Evolutionary conservation across 2,888 invertebrate genomes (phyloP).

Genomic region (Latrodectus elegans): DNA sequence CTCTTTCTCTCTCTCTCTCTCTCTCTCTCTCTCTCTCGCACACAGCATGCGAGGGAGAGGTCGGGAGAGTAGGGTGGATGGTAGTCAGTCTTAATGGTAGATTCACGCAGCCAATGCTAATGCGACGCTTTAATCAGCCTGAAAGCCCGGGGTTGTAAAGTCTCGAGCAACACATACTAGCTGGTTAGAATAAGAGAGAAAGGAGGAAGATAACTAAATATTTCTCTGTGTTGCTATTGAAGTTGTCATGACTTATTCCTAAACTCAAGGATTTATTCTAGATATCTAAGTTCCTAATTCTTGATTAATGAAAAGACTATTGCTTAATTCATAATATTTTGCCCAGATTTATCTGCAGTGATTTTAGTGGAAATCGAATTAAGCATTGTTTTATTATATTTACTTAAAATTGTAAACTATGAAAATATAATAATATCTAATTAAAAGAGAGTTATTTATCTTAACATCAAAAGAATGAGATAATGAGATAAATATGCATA

Average conservation of each 20-base stretch:
- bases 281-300: no score
- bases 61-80: neutral
- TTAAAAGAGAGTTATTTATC: no score
- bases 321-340: no score
- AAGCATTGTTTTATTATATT: no score
- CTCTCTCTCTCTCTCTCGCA: neutral
- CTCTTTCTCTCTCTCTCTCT: neutral
- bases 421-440: no score
- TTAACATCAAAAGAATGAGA: no score
- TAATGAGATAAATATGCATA: no score
- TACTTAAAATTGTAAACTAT: no score
- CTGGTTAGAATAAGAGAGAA: constrained; percentile 28
- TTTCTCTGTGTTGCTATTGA: constrained; percentile 12
- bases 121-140: constrained; percentile 66
- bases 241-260: neutral
- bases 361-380: no score
- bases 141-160: constrained; percentile 63
- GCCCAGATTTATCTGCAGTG: no score
- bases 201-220: constrained; percentile 23
- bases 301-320: no score
- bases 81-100: constrained; percentile 40
- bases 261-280: no score
- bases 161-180: constrained; percentile 57
- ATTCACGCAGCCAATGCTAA: constrained; percentile 54
- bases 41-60: neutral